Evolutionary conservation across 1,140 invertebrate genomes (phyloP), one percentile per base, ranked within the genome.

Genomic region (Drosophila auraria): DNA sequence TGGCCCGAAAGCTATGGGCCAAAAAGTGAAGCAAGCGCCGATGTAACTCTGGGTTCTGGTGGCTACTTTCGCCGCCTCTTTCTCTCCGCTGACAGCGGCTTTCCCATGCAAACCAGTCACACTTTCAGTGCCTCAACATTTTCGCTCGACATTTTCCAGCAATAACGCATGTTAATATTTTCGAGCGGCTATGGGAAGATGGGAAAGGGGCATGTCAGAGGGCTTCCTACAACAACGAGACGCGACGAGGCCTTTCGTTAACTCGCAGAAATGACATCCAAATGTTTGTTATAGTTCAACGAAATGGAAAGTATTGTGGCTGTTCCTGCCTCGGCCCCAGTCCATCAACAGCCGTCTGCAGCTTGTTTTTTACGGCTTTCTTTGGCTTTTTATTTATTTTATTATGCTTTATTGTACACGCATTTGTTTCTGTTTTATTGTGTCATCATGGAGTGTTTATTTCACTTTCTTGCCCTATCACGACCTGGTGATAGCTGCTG

Each of bases 221-320:
- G 33, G 47, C 45, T 60, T 44, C 40, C 40, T 36, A 59, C 71
- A 61, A 42, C 25, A 70, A 47, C 38, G 36, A 70, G 45, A 14
- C 65, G 17, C 20, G 49, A 15, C 40, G 3, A 61, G 69, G 59
- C 72, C 72, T 76, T 78, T 66, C 75, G 53, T 57, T 45, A 47
- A 42, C 50, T 70, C 14, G 30, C 42, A 30, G 38, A 70, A 78
- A 77, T 60, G 57, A 62, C 57, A 69, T 47, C 50, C 15, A 62
- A 62, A 36, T 72, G 38, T 56, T 73, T 38, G 50, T 40, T 73
- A 64, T 71, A 64, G 27, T 56, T 63, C 47, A 66, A 54, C 61
- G 51, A 81, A 82, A 81, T 82, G 60, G 60, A 82, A 82, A 82
- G 78, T 74, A 44, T 80, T 81, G 60, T 81, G 45, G 58, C 45